phyloP scores from a whole-genome alignment of 2,888 invertebrate genomes.

The Sepioteuthis lessoniana region DNA sequence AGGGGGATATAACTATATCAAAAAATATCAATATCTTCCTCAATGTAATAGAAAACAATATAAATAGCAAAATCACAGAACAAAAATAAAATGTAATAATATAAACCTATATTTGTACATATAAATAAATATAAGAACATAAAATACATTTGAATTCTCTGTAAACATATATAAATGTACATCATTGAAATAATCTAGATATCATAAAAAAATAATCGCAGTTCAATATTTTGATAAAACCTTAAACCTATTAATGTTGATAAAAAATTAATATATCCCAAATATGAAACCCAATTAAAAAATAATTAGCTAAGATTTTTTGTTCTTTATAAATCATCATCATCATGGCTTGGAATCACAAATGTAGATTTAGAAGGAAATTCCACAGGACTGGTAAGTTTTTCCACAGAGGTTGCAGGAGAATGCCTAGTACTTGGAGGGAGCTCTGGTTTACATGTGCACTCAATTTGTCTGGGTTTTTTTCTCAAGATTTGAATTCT shows the following conservation, averaged over 20 bases:
- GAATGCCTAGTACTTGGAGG: background rate
- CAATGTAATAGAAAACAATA: no score
- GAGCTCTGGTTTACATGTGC: background rate
- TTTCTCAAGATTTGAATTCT: background rate
- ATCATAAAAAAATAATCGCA: background rate
- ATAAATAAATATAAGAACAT: background rate
- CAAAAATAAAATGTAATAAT: no score
- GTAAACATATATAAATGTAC: background rate
- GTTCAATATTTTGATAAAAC: background rate
- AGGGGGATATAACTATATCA: no score
- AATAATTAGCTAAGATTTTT: background rate
- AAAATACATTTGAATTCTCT: background rate
- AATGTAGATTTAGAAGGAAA: background rate
- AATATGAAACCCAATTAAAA: background rate
- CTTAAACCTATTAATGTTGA: background rate
- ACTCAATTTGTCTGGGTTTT: background rate
- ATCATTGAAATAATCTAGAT: background rate
- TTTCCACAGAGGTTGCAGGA: background rate
- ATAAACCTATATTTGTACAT: background rate
- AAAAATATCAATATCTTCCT: no score
- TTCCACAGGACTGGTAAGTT: background rate
- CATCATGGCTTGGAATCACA: background rate
- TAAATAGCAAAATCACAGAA: no score
- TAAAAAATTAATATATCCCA: background rate
- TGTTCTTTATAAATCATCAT: background rate